These are phyloP conservation scores for Boleophthalmus pectinirostris DNA, from an alignment of 2,113 vertebrate species.

Conservation along the genomic window DNA sequence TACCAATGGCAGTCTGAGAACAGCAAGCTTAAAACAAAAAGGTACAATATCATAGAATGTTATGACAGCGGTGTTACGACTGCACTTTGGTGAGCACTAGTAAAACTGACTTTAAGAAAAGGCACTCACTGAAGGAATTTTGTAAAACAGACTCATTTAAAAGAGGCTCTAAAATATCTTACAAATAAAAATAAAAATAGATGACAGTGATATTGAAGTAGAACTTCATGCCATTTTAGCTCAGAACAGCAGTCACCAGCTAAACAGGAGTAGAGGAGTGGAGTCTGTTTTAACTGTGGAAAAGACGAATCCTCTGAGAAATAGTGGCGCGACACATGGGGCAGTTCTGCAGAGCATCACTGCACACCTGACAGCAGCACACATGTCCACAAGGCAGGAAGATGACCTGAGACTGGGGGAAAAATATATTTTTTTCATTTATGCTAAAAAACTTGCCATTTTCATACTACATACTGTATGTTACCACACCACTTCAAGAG, in stretches of 20 bases:
- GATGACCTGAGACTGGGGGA: constrained; percentile 84
- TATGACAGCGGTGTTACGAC: not conserved
- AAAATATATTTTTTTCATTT: not conserved
- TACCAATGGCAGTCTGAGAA: not conserved
- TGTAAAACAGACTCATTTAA: constrained; percentile 11
- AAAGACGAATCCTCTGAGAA: constrained; percentile 85
- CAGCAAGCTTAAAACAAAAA: not conserved
- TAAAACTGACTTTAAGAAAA: constrained; percentile 30
- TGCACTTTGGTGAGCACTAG: constrained; percentile 2
- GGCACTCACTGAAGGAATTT: constrained; percentile 39
- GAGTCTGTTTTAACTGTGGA: constrained; percentile 62
- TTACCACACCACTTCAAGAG: no score
- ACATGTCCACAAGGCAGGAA: constrained; percentile 94
- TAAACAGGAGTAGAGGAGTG: not conserved
- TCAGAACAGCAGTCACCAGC: constrained; percentile 45
- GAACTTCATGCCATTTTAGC: not conserved
- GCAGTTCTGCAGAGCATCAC: constrained; percentile 79
- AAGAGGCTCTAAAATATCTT: constrained; percentile 12
- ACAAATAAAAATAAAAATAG: constrained; percentile 3
- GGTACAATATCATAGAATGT: not conserved
- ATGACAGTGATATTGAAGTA: constrained; percentile 1
- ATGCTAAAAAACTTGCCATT: no score
- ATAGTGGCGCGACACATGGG: constrained; percentile 87
- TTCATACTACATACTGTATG: not conserved
- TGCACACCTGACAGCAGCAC: constrained; percentile 91